Percentiles rank a stretch among this genome's conserved stretches.
Evolutionary conservation across 2,888 invertebrate genomes (phyloP).

Genomic region (Ditula angustiorana): DNA sequence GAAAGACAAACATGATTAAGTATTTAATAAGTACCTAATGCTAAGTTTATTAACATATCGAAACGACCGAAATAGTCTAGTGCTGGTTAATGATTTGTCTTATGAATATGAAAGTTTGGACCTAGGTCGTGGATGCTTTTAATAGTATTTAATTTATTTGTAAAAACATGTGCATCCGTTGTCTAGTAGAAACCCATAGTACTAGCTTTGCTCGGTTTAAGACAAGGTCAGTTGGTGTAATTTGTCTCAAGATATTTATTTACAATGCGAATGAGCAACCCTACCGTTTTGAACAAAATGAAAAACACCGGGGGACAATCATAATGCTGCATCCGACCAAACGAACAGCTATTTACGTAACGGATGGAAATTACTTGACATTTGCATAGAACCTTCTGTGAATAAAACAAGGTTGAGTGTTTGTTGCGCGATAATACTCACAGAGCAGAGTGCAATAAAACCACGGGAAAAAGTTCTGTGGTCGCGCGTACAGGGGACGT

Average conservation of each 20-base stretch:
- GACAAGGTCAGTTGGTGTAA: too few relatives aligned
- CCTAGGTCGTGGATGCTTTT: too few relatives aligned
- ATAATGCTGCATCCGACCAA: conserved; percentile 31
- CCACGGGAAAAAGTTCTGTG: conserved; percentile 23
- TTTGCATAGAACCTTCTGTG: conserved; percentile 37
- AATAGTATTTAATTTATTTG: too few relatives aligned
- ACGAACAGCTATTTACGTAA: conserved; percentile 32
- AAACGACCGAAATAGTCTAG: too few relatives aligned
- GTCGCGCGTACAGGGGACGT: conserved; percentile 15
- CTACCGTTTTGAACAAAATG: conserved; percentile 34
- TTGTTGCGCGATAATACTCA: conserved; percentile 21
- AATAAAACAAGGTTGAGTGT: conserved; percentile 33
- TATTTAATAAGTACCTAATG: too few relatives aligned
- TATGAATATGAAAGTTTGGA: too few relatives aligned
- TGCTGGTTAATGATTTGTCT: too few relatives aligned
- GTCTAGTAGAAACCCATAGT: too few relatives aligned
- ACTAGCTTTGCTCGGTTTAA: too few relatives aligned
- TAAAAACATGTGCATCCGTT: too few relatives aligned
- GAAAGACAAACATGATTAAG: too few relatives aligned
- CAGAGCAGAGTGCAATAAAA: conserved; percentile 23
- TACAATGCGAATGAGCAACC: conserved; percentile 17
- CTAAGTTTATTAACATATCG: not conserved
- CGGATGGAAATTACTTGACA: conserved; percentile 36
- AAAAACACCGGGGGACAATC: conserved; percentile 30
- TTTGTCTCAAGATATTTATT: too few relatives aligned